A percentile compares a stretch with the other conserved stretches of the same genome.
These are phyloP conservation scores for Triplophysa siluroides DNA, from an alignment of 2,113 vertebrate genomes.

Conservation along the genomic window DNA sequence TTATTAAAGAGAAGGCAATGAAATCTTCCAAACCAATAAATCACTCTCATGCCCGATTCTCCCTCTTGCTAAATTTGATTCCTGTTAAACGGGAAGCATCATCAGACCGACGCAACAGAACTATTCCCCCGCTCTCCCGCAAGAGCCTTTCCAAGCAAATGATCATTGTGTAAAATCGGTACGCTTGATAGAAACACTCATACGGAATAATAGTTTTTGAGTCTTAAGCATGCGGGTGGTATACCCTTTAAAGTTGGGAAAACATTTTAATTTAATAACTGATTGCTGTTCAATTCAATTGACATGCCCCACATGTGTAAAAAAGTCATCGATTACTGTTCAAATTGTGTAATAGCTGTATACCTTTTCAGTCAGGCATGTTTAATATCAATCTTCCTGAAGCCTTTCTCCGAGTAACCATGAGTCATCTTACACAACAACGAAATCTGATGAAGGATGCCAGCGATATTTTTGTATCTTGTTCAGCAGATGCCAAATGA, in stretches of 20 bases:
- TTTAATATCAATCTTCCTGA: not conserved
- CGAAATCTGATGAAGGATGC: not conserved
- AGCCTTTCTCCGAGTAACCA: not conserved
- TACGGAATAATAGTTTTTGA: too few relatives aligned
- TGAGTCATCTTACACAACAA: not conserved
- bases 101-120: slow-evolving; percentile 45
- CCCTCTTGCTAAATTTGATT: slow-evolving; percentile 38
- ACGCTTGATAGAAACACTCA: slow-evolving; percentile 25
- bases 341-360: too few relatives aligned
- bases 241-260: not conserved
- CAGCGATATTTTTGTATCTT: not conserved
- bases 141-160: slow-evolving; percentile 32
- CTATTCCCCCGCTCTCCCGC: slow-evolving; percentile 28
- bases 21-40: slow-evolving; percentile 47
- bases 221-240: not conserved
- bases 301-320: too few relatives aligned
- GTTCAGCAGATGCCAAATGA: not conserved
- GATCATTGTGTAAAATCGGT: slow-evolving; percentile 49
- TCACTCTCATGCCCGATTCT: slow-evolving; percentile 42
- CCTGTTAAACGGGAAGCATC: slow-evolving; percentile 43
- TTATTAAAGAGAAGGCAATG: slow-evolving; percentile 46
- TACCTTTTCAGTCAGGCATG: not conserved
- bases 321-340: too few relatives aligned
- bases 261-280: not conserved
- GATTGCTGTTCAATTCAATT: too few relatives aligned